Conservation (phyloP, 2,113 vertebrate species). For the Callipepla californica region DNA sequence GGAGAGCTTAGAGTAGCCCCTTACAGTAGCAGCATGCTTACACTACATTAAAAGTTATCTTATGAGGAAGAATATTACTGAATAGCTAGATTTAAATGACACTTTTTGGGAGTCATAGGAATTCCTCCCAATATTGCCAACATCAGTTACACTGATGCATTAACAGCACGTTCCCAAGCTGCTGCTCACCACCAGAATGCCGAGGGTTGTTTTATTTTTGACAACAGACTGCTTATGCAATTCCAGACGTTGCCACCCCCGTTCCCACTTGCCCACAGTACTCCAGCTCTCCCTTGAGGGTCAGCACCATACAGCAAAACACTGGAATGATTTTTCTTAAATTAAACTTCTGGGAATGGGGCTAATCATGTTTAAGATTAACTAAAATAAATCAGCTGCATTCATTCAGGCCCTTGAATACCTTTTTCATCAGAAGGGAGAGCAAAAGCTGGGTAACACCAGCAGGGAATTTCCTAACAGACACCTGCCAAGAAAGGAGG, state of each 20-base stretch:
- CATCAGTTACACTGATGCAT: not conserved
- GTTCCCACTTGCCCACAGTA: not conserved
- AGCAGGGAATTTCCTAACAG: not conserved
- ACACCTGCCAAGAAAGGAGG: not conserved
- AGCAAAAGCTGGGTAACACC: not conserved
- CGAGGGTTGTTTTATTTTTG: rapidly evolving
- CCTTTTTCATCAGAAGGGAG: not conserved
- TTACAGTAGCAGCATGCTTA: not conserved
- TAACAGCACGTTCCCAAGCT: not conserved
- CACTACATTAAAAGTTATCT: not conserved
- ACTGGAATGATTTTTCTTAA: not conserved
- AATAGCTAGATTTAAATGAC: not conserved
- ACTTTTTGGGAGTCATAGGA: not conserved
- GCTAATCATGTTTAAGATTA: not conserved
- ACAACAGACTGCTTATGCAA: rapidly evolving
- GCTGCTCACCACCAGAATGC: not conserved
- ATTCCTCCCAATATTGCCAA: not conserved
- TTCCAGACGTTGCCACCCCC: not conserved
- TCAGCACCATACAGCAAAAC: not conserved
- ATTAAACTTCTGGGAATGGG: not conserved
- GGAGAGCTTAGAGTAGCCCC: not conserved
- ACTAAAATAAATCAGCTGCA: not conserved
- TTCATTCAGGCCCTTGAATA: not conserved
- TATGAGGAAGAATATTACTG: not conserved
- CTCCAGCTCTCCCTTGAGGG: not conserved